Conservation (phyloP, 1,140 invertebrate genomes). For the Thalassaphorura encarpata region DNA sequence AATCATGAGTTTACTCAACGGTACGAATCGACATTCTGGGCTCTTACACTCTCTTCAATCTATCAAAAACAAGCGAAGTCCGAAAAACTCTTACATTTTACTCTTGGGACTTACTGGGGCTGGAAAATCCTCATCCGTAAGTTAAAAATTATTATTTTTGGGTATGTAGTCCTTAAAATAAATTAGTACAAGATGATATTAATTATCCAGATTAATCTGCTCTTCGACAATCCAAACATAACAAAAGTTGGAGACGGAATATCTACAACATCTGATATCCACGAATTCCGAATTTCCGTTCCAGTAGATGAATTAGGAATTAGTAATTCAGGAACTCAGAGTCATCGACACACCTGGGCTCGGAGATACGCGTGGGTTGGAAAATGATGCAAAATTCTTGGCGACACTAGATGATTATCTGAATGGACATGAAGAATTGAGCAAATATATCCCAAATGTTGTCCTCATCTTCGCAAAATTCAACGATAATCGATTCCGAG, state of each 20-base stretch:
- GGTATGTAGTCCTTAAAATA: neutral
- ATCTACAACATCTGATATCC: conserved; percentile 15
- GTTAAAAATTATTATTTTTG: neutral
- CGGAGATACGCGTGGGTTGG: conserved; percentile 16
- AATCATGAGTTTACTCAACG: neutral
- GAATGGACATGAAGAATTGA: conserved; percentile 12
- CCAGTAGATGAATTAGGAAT: conserved; percentile 13
- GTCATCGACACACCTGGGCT: conserved; percentile 11
- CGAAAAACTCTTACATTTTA: conserved; percentile 17
- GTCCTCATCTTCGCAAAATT: conserved; percentile 16
- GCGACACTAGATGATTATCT: conserved; percentile 13
- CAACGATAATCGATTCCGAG: conserved; percentile 7
- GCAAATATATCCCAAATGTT: conserved; percentile 10
- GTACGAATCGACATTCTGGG: conserved; percentile 4
- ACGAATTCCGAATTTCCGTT: conserved; percentile 9
- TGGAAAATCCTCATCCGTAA: conserved; percentile 16
- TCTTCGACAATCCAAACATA: conserved; percentile 11
- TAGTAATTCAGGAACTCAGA: conserved; percentile 7
- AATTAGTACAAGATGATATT: neutral
- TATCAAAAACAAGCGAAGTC: conserved; percentile 9
- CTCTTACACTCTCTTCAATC: conserved; percentile 9
- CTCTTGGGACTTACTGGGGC: conserved; percentile 10
- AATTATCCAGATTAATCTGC: conserved; percentile 12
- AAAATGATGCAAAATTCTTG: conserved; percentile 18
- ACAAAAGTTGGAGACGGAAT: neutral